Evolutionary conservation across 2,888 invertebrate species (phyloP).

Genomic region (Amphipoea lucens): DNA sequence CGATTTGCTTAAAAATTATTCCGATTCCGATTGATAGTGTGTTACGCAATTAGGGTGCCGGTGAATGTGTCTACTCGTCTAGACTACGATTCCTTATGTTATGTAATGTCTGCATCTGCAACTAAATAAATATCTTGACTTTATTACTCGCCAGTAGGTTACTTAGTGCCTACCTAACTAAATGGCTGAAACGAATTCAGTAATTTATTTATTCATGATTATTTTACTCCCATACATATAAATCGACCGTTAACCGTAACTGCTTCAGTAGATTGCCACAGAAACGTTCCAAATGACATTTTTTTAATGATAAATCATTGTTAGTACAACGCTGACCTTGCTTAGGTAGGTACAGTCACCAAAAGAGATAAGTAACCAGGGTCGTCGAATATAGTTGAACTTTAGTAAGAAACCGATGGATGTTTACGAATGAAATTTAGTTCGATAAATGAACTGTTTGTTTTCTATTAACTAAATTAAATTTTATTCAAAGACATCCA

Average conservation of each 20-base stretch:
- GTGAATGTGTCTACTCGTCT: too few species aligned
- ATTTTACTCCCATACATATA: neutral
- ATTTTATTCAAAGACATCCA: too few species aligned
- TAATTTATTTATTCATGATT: neutral
- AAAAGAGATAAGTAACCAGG: too few species aligned
- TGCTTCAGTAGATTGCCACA: neutral
- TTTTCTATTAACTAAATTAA: too few species aligned
- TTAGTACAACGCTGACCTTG: conserved; percentile 6
- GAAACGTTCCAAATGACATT: neutral
- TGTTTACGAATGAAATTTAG: too few species aligned
- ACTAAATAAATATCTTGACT: neutral
- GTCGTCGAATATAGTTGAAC: too few species aligned
- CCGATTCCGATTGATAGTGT: too few species aligned
- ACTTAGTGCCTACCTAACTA: neutral
- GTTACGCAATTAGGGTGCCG: too few species aligned
- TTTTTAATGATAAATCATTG: conserved; percentile 7
- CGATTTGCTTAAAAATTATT: too few species aligned
- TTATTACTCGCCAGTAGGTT: neutral
- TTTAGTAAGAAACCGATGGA: too few species aligned
- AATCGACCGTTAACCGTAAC: neutral
- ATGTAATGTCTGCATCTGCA: neutral
- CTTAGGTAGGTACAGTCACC: neutral
- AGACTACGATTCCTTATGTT: too few species aligned
- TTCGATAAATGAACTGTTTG: too few species aligned
- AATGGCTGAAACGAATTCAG: neutral